Percentiles rank a stretch among this genome's conserved stretches.
Evolutionary conservation across 1,140 invertebrate species (phyloP).

Genomic region (Cydia amplana): DNA sequence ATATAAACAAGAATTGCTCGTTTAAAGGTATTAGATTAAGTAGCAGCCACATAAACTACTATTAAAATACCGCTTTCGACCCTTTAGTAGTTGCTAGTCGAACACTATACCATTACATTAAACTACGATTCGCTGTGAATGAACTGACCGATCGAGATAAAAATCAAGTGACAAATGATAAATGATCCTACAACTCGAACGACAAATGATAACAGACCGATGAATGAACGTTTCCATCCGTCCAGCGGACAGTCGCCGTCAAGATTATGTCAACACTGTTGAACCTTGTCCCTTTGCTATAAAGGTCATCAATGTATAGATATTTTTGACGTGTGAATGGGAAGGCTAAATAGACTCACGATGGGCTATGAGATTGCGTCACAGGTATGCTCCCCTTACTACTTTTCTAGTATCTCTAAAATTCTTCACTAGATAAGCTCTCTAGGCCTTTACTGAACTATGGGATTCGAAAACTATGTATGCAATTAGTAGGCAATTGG

Average conservation of each 20-base stretch:
- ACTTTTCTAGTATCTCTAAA: neutral
- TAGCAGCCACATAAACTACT: no score
- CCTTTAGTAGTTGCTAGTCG: neutral
- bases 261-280: neutral
- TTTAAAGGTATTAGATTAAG: no score
- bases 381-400: neutral
- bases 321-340: neutral
- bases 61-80: no score
- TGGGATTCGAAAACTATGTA: no score
- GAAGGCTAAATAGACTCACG: conserved; percentile 19
- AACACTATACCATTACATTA: neutral
- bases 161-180: conserved; percentile 5
- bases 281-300: neutral
- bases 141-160: conserved; percentile 5
- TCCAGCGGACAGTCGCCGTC: neutral
- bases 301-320: neutral
- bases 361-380: neutral
- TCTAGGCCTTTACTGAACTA: no score
- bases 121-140: neutral
- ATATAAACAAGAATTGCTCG: no score
- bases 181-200: neutral
- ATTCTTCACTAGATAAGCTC: no score
- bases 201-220: neutral
- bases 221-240: neutral
- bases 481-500: no score